Evolutionary conservation across 2,888 invertebrate species (phyloP).

Genomic region (Drosophila siamana): DNA sequence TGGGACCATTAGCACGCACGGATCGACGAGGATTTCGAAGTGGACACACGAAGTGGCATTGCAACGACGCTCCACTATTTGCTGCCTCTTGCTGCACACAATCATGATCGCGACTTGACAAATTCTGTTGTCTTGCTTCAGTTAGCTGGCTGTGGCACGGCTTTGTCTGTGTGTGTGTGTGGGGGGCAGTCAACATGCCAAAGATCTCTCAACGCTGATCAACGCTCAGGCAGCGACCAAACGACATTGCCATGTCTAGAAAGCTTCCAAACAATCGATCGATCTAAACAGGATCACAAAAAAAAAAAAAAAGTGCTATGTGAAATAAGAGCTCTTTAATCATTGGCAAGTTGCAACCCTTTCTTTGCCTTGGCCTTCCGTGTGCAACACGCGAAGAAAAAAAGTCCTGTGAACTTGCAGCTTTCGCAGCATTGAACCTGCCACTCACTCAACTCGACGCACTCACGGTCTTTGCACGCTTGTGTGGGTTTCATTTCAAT

Average conservation of each 20-base stretch:
- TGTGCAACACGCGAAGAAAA: neutral
- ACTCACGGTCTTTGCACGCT: conserved; percentile 44
- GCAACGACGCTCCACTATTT: neutral
- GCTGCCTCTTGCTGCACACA: conserved; percentile 52
- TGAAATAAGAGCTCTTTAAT: conserved; percentile 2
- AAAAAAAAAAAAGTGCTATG: conserved; percentile 2
- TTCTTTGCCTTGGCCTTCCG: neutral
- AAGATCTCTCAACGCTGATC: conserved; percentile 34
- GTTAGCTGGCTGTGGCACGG: conserved; percentile 37
- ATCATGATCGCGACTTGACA: conserved; percentile 82
- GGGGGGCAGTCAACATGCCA: conserved; percentile 45
- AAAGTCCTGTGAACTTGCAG: conserved; percentile 54
- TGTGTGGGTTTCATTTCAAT: conserved; percentile 60
- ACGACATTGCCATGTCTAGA: conserved; percentile 39
- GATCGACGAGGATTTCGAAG: conserved; percentile 30
- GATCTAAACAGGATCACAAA: conserved; percentile 24
- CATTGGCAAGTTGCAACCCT: conserved; percentile 9
- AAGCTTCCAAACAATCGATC: conserved; percentile 28
- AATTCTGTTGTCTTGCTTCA: conserved; percentile 82
- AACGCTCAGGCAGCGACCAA: neutral
- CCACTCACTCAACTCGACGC: conserved; percentile 42
- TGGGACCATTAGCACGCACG: conserved; percentile 79
- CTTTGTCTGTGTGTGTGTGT: conserved; percentile 59
- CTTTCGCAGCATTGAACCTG: conserved; percentile 41
- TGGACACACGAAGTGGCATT: conserved; percentile 3